phyloP scores from a whole-genome alignment of 1,140 invertebrate species.

The Penaeus vannamei region DNA sequence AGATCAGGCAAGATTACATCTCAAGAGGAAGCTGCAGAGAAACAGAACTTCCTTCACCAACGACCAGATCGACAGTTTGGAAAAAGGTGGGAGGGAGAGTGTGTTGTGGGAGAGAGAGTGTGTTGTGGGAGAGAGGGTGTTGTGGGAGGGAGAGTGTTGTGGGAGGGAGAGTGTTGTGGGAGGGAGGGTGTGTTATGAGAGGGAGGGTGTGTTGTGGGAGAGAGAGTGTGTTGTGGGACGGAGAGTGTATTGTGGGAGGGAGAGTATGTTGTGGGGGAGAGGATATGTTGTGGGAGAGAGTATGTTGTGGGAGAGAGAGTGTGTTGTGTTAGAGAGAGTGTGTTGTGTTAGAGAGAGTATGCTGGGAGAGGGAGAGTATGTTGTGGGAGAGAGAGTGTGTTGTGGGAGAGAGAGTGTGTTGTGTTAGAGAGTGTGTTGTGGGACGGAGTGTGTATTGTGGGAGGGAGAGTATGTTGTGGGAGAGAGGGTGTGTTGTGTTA shows the following conservation, averaged over 20 bases:
- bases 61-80: conserved; percentile 98
- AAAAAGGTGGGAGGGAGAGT: conserved; percentile 84
- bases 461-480: too few relatives aligned
- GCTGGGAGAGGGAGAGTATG: too few relatives aligned
- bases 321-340: neutral
- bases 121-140: neutral
- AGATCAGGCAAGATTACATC: conserved; percentile 86
- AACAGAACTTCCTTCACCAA: conserved; percentile 99
- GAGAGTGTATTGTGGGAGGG: neutral
- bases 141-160: conserved; percentile 73
- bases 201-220: neutral
- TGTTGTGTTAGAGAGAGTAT: too few relatives aligned
- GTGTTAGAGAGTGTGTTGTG: too few relatives aligned
- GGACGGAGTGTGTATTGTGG: too few relatives aligned
- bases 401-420: too few relatives aligned
- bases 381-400: too few relatives aligned
- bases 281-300: neutral
- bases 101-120: neutral
- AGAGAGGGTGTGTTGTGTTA: too few relatives aligned
- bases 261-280: conserved; percentile 18
- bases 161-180: conserved; percentile 1
- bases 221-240: neutral
- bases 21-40: conserved; percentile 97
- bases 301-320: neutral
- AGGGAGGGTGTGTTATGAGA: neutral